These are phyloP conservation scores for Andrena hattorfiana DNA, from an alignment of 2,888 invertebrate genomes.

Conservation along the genomic window DNA sequence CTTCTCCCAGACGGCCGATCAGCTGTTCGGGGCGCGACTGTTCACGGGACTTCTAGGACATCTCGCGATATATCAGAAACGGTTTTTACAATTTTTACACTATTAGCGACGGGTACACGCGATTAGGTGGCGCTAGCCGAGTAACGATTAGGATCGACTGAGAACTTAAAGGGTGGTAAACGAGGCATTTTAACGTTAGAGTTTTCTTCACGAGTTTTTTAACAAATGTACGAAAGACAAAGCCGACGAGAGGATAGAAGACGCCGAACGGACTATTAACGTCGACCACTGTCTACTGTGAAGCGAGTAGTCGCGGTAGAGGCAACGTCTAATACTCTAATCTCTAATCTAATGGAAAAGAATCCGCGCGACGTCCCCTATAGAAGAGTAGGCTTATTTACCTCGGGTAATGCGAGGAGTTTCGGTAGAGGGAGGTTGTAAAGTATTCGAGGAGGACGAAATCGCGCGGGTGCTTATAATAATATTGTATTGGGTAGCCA, in stretches of 20 bases:
- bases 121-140: not conserved
- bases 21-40: not conserved
- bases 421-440: not conserved
- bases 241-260: not conserved
- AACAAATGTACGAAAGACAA: not conserved
- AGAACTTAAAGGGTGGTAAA: not conserved
- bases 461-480: too few species aligned
- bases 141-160: not conserved
- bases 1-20: not conserved
- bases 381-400: not conserved
- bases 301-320: not conserved
- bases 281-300: not conserved
- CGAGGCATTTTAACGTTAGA: not conserved
- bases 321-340: not conserved
- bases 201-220: not conserved
- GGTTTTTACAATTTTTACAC: conserved; percentile 9
- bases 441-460: not conserved
- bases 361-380: not conserved
- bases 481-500: too few species aligned
- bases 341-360: not conserved
- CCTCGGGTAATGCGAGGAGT: not conserved
- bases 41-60: not conserved
- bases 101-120: not conserved
- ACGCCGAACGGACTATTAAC: not conserved
- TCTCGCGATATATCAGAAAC: not conserved